These are phyloP conservation scores for Mastacembelus armatus DNA, from an alignment of 2,797 vertebrate genomes.

Conservation along the genomic window DNA sequence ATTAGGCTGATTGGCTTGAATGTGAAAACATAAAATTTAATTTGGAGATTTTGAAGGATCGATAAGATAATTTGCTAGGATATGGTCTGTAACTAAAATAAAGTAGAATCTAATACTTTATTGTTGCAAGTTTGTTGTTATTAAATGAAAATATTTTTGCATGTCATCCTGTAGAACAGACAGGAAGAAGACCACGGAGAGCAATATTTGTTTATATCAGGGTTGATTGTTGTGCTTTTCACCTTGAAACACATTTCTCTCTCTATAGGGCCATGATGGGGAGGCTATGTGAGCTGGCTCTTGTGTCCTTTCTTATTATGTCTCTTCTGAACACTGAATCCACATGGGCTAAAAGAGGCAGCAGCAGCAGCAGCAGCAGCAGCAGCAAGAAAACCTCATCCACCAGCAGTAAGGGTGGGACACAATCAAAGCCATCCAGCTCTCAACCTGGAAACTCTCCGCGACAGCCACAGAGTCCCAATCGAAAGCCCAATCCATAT, in stretches of 20 bases:
- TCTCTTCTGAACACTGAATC: constrained; percentile 59
- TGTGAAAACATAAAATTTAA: no score
- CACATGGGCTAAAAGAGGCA: constrained; percentile 59
- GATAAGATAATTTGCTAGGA: no score
- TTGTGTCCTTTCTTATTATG: constrained; percentile 60
- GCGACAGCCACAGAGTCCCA: constrained; percentile 67
- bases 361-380: constrained; percentile 36
- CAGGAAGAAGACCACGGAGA: no score
- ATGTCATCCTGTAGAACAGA: no score
- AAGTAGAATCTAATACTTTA: no score
- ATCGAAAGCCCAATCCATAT: constrained; percentile 73
- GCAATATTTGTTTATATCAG: neutral
- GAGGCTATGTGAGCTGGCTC: constrained; percentile 30
- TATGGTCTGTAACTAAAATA: no score
- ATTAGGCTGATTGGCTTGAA: no score
- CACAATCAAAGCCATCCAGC: constrained; percentile 64
- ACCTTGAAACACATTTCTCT: neutral
- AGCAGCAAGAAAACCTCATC: constrained; percentile 51
- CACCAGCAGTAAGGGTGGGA: constrained; percentile 33
- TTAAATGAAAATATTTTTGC: no score
- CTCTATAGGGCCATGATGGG: constrained; percentile 65
- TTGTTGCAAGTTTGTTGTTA: no score
- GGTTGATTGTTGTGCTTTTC: neutral
- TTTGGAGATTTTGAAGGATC: no score
- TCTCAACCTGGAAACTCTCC: constrained; percentile 66